A percentile compares a stretch with the other conserved stretches of the same genome.
Evolutionary conservation across 2,113 vertebrate genomes (phyloP).

Genomic region (Tauraco erythrolophus): DNA sequence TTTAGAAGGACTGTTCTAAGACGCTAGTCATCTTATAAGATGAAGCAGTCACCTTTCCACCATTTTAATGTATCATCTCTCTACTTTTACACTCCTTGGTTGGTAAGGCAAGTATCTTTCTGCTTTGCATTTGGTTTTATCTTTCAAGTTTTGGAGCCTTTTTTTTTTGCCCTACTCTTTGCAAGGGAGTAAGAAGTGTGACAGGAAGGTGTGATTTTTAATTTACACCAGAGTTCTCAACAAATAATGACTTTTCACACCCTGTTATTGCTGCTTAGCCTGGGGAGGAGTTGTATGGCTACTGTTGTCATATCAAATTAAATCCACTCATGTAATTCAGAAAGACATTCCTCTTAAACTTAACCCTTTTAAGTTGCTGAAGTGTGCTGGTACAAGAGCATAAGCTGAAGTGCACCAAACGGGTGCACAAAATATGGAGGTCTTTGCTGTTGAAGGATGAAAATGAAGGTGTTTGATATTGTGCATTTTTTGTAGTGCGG

Average conservation of each 20-base stretch:
- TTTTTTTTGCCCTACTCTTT: constrained; percentile 23
- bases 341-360: constrained; percentile 43
- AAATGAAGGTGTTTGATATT: not conserved
- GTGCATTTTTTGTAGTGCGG: too few species aligned
- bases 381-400: not conserved
- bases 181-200: constrained; percentile 77
- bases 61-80: not conserved
- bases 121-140: constrained; percentile 31
- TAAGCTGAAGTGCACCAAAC: not conserved
- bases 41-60: not conserved
- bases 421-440: too few species aligned
- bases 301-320: constrained; percentile 74
- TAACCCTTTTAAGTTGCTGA: constrained; percentile 69
- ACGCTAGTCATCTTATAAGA: not conserved
- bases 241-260: constrained; percentile 86
- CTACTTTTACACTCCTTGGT: not conserved
- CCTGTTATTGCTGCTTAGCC: constrained; percentile 65
- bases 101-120: not conserved
- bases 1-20: not conserved
- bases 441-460: not conserved
- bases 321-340: constrained; percentile 53
- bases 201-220: constrained; percentile 83
- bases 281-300: constrained; percentile 69
- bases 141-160: not conserved
- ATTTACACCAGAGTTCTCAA: constrained; percentile 77